Evolutionary conservation across 2,797 vertebrate species (phyloP).

Genomic region (Calcarius lapponicus): DNA sequence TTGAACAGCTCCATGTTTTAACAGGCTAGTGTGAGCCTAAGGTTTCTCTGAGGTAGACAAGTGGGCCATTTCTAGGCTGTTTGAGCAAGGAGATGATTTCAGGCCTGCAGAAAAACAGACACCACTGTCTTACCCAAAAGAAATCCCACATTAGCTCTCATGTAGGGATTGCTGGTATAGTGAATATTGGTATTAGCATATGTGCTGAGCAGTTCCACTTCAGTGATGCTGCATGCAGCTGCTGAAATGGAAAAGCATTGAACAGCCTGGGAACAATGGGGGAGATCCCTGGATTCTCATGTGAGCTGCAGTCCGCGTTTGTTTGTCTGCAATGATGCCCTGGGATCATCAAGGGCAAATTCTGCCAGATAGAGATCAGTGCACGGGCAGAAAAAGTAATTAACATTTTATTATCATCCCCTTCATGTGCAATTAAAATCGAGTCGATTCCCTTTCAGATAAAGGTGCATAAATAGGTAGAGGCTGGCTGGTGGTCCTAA

Average conservation of each 20-base stretch:
- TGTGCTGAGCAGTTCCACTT: not conserved
- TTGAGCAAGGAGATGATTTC: not conserved
- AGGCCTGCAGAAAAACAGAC: not conserved
- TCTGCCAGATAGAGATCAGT: constrained; percentile 59
- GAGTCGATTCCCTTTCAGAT: constrained; percentile 52
- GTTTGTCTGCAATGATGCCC: not conserved
- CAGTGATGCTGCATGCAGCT: not conserved
- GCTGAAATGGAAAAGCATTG: not conserved
- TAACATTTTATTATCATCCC: constrained; percentile 48
- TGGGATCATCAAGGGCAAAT: constrained; percentile 26
- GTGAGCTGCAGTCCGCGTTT: rapidly evolving
- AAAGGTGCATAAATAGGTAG: constrained; percentile 35
- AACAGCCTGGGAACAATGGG: not conserved
- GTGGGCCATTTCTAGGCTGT: not conserved
- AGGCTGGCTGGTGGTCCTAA: constrained; percentile 26
- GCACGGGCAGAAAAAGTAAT: constrained; percentile 49
- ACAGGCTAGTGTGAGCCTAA: not conserved
- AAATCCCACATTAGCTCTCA: not conserved
- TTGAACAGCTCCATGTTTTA: not conserved
- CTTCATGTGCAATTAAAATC: constrained; percentile 48
- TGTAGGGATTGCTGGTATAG: not conserved
- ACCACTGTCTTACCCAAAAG: not conserved
- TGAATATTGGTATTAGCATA: not conserved
- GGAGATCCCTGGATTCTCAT: not conserved
- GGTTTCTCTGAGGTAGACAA: not conserved